Evolutionary conservation across 2,888 invertebrate species (phyloP).

Genomic region (Blomia tropicalis): DNA sequence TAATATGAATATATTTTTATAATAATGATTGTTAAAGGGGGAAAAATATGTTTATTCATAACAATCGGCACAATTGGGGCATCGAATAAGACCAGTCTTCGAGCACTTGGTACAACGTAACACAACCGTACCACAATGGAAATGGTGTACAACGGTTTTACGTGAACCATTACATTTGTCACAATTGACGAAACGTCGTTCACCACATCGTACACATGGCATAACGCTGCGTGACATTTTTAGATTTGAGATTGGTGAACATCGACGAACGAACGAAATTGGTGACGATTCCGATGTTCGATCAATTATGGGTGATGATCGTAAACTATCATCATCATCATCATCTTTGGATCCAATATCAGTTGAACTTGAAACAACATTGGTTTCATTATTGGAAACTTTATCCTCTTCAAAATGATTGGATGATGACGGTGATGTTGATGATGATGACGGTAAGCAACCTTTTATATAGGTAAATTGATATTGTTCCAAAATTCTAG

Average conservation of each 20-base stretch:
- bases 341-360: background rate
- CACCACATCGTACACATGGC: conserved; percentile 23
- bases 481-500: background rate
- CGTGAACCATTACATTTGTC: conserved; percentile 21
- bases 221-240: too few species aligned
- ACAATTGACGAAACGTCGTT: conserved; percentile 21
- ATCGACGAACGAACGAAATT: too few species aligned
- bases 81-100: conserved; percentile 18
- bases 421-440: too few species aligned
- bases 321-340: background rate
- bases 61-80: conserved; percentile 22
- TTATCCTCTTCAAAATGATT: too few species aligned
- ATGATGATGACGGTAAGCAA: background rate
- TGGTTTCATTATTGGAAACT: too few species aligned
- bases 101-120: conserved; percentile 21
- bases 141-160: conserved; percentile 22
- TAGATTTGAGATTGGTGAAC: too few species aligned
- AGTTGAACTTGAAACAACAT: too few species aligned
- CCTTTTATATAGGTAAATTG: background rate
- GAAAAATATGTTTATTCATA: background rate
- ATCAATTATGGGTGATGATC: too few species aligned
- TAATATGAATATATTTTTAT: too few species aligned
- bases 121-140: conserved; percentile 14
- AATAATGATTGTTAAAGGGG: too few species aligned
- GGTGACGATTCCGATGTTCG: too few species aligned